Base-by-base conservation (phyloP, 1,140 invertebrate species). In the Chlorops oryzae region DNA sequence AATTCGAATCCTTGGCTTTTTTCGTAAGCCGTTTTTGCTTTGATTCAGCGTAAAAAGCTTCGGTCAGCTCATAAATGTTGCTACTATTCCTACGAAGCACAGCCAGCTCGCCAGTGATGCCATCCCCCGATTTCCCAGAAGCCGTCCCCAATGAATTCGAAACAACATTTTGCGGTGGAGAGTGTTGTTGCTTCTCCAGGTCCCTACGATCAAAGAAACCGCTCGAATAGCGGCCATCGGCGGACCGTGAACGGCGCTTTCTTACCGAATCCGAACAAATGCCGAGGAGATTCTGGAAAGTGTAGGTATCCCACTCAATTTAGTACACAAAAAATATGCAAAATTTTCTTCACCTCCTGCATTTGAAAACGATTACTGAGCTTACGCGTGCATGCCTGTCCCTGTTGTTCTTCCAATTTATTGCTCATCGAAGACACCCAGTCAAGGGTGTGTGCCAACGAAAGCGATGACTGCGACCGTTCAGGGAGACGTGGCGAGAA, bases 281-380 rank as follows among this genome's bases (percentile, higher is more conserved):
- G 28, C 47, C 56, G n/a, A 69, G 50, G 23, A 69, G 46, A 54
- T 70, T 64, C 66, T 70, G 43, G 0, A 21, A 51, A 39, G n/a
- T n/a, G 13, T n/a, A n/a, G n/a, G n/a, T n/a, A n/a, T n/a, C n/a
- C n/a, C n/a, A 15, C 28, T 28, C 23, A 44, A 44, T 17, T 22
- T 24, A 20, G 20, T 17, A 17, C n/a, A 38, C 7, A 38, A 15
- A 6, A 3, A 38, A 38, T 2, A 3, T n/a, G n/a, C n/a, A n/a
- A n/a, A n/a, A n/a, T n/a, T n/a, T n/a, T n/a, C n/a, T n/a, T 9
- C 21, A 68, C 65, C 63, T 69, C 61, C 46, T 69, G 61, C 65
- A 69, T 69, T 48, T 64, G 61, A 10, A 27, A 37, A 22, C 17
- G 25, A 12, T 24, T 20, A 9, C 32, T 47, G 13, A 59, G 60